Evolutionary conservation across 2,113 vertebrate species (phyloP), one percentile per base, ranked within the genome.

Genomic region (Cavia porcellus): DNA sequence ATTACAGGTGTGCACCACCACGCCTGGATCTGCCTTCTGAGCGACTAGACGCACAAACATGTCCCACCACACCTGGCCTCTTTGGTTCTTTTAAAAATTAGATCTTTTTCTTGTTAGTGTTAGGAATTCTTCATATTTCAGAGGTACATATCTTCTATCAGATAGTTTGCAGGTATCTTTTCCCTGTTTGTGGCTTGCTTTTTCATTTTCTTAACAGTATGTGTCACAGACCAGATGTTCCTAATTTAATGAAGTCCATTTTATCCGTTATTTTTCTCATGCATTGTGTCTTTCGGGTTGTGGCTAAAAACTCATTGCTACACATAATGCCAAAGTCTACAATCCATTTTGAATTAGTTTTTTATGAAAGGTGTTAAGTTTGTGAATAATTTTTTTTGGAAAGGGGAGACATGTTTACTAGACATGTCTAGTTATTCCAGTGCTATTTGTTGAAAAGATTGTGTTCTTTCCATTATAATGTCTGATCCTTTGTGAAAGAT

Each of bases 301-400:
- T 14, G 72, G 38, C 52, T 70, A 84, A 90, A 95, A 95, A 64
- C 30, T 85, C 30, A 47, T 22, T 92, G 86, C 61, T 74, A 89
- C 32, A 86, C 45, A 24, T 61, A 88, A 68, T 57, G 42, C 55
- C 62, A 80, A 22, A 14, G 10, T 89, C 30, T 87, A 0, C 75
- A 11, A 91, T 85, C 47, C 20, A 22, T 20, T 89, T 74, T n/a
- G 79, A 87, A 74, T 74, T 88, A 59, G 66, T 61, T 91, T 91
- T 91, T 95, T 80, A 79, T 85, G 64, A 96, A 89, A 80, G 42
- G 6, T 89, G 4, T 88, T 88, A 88, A 79, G 24, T 95, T 32
- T 92, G 1, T 79, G 22, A 80, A 24, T 88, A 61, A 50, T 19
- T 70, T 15, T 57, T 57, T 57, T 24, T 20, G 4, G 17, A 17